Conservation (phyloP, 2,797 vertebrate species). For the Capromys pilorides region DNA sequence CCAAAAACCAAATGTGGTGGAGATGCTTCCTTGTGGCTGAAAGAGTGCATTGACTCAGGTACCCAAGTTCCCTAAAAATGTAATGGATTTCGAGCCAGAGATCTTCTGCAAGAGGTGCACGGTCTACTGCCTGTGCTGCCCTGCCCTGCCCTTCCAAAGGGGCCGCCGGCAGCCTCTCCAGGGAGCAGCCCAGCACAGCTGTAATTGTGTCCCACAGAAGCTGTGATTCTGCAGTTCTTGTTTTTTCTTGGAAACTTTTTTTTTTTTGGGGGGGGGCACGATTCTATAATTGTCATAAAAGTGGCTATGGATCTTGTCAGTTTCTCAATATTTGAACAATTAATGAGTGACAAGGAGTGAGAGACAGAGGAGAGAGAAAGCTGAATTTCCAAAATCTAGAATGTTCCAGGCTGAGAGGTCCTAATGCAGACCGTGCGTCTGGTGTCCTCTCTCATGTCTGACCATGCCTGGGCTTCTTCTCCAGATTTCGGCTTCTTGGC, state of each 20-base stretch:
- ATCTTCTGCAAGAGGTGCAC: neutral
- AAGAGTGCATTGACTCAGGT: neutral
- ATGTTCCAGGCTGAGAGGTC: neutral
- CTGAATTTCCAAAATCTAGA: slow-evolving; percentile 7
- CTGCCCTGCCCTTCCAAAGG: slow-evolving; percentile 12
- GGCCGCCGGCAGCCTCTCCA: neutral
- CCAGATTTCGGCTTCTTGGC: neutral
- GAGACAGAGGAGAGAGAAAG: neutral
- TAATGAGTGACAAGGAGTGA: slow-evolving; percentile 31
- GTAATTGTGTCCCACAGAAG: neutral
- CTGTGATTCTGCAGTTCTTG: neutral
- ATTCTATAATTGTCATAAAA: slow-evolving; percentile 54
- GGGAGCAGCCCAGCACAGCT: neutral
- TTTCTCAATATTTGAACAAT: slow-evolving; percentile 55
- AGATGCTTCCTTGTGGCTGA: neutral
- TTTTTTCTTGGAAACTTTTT: slow-evolving; percentile 24
- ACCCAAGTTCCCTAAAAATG: neutral
- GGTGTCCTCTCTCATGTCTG: neutral
- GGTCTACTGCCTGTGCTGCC: neutral
- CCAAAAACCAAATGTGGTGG: neutral
- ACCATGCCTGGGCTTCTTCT: neutral
- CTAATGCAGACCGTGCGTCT: neutral
- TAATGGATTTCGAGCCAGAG: neutral
- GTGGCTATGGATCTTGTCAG: slow-evolving; percentile 24
- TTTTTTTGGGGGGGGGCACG: neutral